Conservation (phyloP, 2,113 vertebrate species). For the Bufo bufo region DNA sequence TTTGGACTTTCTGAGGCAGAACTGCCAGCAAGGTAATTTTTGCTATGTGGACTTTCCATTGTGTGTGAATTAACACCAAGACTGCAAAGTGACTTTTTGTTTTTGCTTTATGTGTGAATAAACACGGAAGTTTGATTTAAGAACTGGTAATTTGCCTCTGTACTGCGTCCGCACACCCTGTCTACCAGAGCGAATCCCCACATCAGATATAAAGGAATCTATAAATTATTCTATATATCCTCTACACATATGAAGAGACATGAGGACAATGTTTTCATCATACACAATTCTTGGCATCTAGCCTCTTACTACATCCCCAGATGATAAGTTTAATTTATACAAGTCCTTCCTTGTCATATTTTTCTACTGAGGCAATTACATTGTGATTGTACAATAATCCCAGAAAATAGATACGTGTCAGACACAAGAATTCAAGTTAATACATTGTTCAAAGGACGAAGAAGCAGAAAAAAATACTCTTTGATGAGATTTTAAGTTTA, state of each 20-base stretch:
- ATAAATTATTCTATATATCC: no score
- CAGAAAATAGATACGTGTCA: slow-evolving; percentile 15
- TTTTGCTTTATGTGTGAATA: no score
- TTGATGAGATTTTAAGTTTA: slow-evolving; percentile 6
- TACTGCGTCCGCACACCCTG: no score
- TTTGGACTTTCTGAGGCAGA: no score
- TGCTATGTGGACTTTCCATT: no score
- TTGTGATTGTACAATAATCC: slow-evolving; percentile 29
- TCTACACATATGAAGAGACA: not conserved
- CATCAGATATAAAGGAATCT: no score
- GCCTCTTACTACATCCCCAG: not conserved
- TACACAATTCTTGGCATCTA: not conserved
- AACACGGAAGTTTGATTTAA: no score
- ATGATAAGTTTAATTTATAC: slow-evolving; percentile 1
- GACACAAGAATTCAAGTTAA: slow-evolving; percentile 3
- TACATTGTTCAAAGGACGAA: not conserved
- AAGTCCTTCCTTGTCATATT: not conserved
- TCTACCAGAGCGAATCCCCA: no score
- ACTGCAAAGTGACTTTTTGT: no score
- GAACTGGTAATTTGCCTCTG: no score
- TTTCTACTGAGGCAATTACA: slow-evolving; percentile 11
- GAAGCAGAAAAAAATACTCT: not conserved
- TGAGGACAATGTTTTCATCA: not conserved
- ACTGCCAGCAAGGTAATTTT: no score
- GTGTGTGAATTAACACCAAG: no score